phyloP scores from a whole-genome alignment of 2,888 invertebrate species.

The Operophtera brumata region DNA sequence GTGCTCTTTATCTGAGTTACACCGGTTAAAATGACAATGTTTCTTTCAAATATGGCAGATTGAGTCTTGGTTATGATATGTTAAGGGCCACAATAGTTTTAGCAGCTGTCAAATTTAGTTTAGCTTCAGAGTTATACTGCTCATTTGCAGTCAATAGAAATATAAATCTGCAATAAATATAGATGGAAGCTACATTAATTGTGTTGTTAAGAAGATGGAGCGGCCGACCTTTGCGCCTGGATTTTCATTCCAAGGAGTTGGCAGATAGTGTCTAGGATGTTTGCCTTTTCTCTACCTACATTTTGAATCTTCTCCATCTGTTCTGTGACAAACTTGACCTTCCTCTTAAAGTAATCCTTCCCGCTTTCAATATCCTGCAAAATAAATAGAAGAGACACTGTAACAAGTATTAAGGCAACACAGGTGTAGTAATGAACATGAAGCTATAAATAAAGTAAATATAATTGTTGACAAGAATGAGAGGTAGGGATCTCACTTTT shows the following conservation, averaged over 20 bases:
- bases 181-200: conserved; percentile 1
- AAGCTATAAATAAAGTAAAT: no score
- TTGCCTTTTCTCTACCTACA: conserved; percentile 90
- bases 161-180: not conserved
- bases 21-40: no score
- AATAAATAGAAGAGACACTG: not conserved
- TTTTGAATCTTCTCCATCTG: conserved; percentile 97
- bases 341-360: conserved; percentile 95
- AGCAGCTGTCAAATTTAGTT: not conserved
- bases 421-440: no score
- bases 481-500: no score
- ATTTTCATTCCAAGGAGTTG: conserved; percentile 86
- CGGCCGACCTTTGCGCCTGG: conserved; percentile 53
- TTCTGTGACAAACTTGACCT: conserved; percentile 93
- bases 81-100: not conserved
- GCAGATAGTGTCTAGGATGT: conserved; percentile 76
- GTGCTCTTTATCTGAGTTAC: no score
- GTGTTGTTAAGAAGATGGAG: conserved; percentile 31
- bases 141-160: not conserved
- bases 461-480: no score
- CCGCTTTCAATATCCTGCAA: conserved; percentile 87
- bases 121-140: conserved; percentile 2
- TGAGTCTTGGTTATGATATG: no score
- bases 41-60: no score
- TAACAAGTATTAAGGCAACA: no score